Percentiles rank a stretch among this genome's conserved stretches.
Conservation (phyloP, 2,113 vertebrate genomes). For the Thermophis baileyi region DNA sequence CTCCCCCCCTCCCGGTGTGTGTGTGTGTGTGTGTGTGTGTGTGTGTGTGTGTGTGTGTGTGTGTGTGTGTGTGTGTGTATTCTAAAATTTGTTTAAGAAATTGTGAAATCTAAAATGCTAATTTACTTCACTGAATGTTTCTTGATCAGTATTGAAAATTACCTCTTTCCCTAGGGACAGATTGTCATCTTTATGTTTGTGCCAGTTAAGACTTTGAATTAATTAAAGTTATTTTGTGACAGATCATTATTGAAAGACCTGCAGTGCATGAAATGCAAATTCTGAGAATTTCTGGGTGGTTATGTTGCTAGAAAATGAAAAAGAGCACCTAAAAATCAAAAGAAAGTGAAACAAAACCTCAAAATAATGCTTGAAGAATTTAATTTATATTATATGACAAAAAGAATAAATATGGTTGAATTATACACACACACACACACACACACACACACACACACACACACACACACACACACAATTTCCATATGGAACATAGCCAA, state of each 20-base stretch:
- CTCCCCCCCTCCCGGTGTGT: no score
- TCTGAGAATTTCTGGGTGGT: background rate
- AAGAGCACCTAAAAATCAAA: background rate
- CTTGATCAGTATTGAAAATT: background rate
- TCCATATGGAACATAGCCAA: background rate
- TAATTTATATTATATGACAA: background rate
- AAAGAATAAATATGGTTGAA: no score
- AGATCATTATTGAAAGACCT: background rate
- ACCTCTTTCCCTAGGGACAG: background rate
- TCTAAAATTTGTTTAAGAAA: slow-evolving; percentile 16
- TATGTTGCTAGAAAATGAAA: background rate
- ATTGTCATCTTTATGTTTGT: background rate
- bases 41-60: no score
- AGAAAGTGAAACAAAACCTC: background rate
- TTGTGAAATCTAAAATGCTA: slow-evolving; percentile 3
- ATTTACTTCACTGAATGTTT: background rate
- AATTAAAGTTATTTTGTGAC: background rate
- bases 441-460: background rate
- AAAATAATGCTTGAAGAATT: background rate
- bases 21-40: no score
- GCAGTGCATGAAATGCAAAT: background rate
- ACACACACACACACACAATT: background rate
- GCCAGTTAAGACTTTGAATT: background rate
- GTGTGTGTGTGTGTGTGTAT: no score
- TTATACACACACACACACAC: background rate